Percentiles rank a stretch among this genome's conserved stretches.
Evolutionary conservation across 2,888 invertebrate species (phyloP).

Genomic region (Phortica magna): DNA sequence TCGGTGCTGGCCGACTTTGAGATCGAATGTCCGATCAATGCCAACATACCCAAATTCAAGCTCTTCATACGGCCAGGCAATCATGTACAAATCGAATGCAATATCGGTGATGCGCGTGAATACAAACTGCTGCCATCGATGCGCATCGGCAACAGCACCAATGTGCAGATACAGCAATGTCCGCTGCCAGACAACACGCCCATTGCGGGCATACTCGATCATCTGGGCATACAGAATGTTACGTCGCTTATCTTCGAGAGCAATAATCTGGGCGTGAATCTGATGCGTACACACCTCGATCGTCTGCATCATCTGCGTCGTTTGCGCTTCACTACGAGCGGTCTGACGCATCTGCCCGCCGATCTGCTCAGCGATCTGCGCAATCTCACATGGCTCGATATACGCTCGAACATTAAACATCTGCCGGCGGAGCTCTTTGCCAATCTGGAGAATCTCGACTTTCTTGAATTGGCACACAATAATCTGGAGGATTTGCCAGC

Average conservation of each 20-base stretch:
- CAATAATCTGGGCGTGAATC: slow-evolving; percentile 79
- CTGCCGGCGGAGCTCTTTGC: slow-evolving; percentile 81
- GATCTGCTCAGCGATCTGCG: slow-evolving; percentile 82
- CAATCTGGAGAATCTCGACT: slow-evolving; percentile 80
- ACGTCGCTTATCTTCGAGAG: slow-evolving; percentile 80
- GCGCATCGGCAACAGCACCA: slow-evolving; percentile 68
- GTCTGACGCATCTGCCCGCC: slow-evolving; percentile 81
- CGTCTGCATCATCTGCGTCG: slow-evolving; percentile 80
- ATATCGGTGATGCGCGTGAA: slow-evolving; percentile 66
- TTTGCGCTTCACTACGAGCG: slow-evolving; percentile 82
- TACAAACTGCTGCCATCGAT: slow-evolving; percentile 72
- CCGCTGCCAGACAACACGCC: slow-evolving; percentile 77
- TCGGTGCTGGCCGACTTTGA: slow-evolving; percentile 72
- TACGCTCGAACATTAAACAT: slow-evolving; percentile 82
- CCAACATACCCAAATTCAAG: slow-evolving; percentile 70
- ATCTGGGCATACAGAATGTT: slow-evolving; percentile 72
- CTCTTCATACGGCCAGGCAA: slow-evolving; percentile 69
- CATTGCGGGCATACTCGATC: slow-evolving; percentile 76
- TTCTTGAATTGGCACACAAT: slow-evolving; percentile 84
- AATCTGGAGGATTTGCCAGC: slow-evolving; percentile 82
- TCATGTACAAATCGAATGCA: slow-evolving; percentile 75
- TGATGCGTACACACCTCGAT: slow-evolving; percentile 81
- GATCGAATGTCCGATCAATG: slow-evolving; percentile 72
- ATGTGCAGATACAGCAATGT: slow-evolving; percentile 74
- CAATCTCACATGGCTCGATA: slow-evolving; percentile 83